Conservation (phyloP, 2,113 vertebrate genomes). For the Lepus timidus region DNA sequence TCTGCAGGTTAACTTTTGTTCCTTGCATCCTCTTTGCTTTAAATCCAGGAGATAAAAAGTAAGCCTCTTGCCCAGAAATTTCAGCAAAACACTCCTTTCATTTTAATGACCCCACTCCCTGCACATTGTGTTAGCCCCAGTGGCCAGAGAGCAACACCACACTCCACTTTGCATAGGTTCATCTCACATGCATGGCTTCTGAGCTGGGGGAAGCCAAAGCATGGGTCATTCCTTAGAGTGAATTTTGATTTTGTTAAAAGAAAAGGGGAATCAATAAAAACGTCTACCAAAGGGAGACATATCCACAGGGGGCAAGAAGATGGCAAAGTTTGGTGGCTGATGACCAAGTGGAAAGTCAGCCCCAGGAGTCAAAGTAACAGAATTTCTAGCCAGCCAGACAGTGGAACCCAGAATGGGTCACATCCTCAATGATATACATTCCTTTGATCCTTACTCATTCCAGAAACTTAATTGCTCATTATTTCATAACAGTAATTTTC, state of each 20-base stretch:
- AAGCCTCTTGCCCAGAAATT: slow-evolving; percentile 11
- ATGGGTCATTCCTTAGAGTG: background rate
- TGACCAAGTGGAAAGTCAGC: background rate
- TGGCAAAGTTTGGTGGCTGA: background rate
- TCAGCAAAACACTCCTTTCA: background rate
- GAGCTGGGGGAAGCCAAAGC: background rate
- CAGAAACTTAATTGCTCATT: background rate
- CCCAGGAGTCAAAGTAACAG: background rate
- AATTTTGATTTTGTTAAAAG: background rate
- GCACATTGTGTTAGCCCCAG: background rate
- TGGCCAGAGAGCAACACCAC: background rate
- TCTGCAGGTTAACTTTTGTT: background rate
- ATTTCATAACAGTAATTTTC: slow-evolving; percentile 40
- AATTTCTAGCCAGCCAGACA: background rate
- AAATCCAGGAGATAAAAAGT: background rate
- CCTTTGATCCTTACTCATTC: background rate
- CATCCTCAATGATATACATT: background rate
- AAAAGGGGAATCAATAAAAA: background rate
- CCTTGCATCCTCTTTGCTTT: background rate
- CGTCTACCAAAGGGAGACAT: background rate
- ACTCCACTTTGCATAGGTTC: background rate
- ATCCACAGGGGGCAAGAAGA: background rate
- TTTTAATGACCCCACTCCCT: background rate
- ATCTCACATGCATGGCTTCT: background rate
- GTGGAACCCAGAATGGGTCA: background rate